A percentile compares a stretch with the other conserved stretches of the same genome.
phyloP scores from a whole-genome alignment of 2,888 invertebrate species.

The Hemistola chrysoprasaria region DNA sequence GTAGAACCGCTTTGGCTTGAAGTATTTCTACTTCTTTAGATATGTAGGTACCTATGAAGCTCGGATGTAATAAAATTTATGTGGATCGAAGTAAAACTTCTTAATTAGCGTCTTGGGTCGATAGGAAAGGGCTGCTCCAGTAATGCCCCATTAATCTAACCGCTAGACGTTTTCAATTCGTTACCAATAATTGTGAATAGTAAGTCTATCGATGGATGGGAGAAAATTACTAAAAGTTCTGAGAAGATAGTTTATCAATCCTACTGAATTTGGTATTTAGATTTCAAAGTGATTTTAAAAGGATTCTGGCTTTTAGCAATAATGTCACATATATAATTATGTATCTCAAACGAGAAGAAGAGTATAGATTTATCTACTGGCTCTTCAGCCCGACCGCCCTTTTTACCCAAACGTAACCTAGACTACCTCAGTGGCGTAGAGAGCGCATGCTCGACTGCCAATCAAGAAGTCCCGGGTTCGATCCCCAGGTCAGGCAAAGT shows the following conservation, averaged over 20 bases:
- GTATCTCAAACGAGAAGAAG: no score
- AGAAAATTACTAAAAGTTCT: constrained; percentile 6
- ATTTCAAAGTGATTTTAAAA: no score
- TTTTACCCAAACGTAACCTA: constrained; percentile 1
- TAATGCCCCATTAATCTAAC: constrained; percentile 49
- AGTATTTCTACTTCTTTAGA: no score
- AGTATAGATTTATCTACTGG: no score
- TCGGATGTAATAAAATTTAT: constrained; percentile 59
- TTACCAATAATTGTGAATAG: constrained; percentile 42
- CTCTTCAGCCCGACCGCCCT: background rate
- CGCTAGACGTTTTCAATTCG: constrained; percentile 51
- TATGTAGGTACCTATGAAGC: no score
- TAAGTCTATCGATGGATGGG: constrained; percentile 4
- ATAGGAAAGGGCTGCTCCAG: constrained; percentile 49
- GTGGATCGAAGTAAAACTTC: constrained; percentile 63
- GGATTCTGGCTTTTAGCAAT: no score
- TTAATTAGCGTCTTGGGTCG: constrained; percentile 60
- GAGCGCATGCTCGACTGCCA: no score
- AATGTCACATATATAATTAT: no score
- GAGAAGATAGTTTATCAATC: constrained; percentile 7
- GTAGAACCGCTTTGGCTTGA: no score
- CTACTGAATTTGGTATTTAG: background rate
- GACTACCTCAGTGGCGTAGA: no score
- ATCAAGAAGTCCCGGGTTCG: no score
- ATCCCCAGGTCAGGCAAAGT: no score